These are phyloP conservation scores for Danio kyathit DNA, from an alignment of 2,797 vertebrate species.

Conservation along the genomic window DNA sequence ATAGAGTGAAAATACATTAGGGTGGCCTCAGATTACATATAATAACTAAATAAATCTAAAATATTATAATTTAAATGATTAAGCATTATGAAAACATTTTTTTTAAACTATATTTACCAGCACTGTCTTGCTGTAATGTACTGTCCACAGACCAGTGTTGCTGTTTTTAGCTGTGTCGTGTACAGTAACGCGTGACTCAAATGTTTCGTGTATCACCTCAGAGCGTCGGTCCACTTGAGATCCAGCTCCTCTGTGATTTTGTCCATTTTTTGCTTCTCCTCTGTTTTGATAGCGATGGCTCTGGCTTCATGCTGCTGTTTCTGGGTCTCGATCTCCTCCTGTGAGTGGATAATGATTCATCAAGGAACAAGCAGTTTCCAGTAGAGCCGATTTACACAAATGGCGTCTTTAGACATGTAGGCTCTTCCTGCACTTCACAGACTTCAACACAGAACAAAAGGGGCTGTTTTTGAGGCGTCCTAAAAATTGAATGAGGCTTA, in stretches of 20 bases:
- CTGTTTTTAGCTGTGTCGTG: slow-evolving; percentile 3
- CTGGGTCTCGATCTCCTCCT: slow-evolving; percentile 93
- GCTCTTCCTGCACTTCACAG: slow-evolving; percentile 30
- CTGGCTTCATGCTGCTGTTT: slow-evolving; percentile 90
- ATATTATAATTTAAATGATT: too few relatives aligned
- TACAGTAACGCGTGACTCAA: slow-evolving; percentile 3
- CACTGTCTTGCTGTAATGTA: neutral
- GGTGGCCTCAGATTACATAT: too few relatives aligned
- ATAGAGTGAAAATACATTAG: too few relatives aligned
- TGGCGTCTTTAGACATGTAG: slow-evolving; percentile 30
- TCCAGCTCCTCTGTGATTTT: slow-evolving; percentile 93
- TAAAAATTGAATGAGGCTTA: slow-evolving; percentile 53
- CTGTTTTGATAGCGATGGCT: slow-evolving; percentile 88
- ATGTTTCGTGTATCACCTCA: slow-evolving; percentile 78
- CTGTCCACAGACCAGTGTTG: neutral
- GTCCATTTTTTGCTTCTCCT: slow-evolving; percentile 93
- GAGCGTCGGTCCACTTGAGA: slow-evolving; percentile 95
- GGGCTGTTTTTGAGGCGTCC: slow-evolving; percentile 10
- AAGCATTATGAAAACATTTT: too few relatives aligned
- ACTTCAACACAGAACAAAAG: slow-evolving; percentile 36
- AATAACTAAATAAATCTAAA: too few relatives aligned
- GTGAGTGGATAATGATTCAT: slow-evolving; percentile 46
- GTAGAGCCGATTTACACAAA: slow-evolving; percentile 48
- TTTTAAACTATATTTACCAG: too few relatives aligned
- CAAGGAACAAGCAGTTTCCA: slow-evolving; percentile 34